phyloP scores from a whole-genome alignment of 2,888 invertebrate genomes.

The Chrysolina haemoptera region DNA sequence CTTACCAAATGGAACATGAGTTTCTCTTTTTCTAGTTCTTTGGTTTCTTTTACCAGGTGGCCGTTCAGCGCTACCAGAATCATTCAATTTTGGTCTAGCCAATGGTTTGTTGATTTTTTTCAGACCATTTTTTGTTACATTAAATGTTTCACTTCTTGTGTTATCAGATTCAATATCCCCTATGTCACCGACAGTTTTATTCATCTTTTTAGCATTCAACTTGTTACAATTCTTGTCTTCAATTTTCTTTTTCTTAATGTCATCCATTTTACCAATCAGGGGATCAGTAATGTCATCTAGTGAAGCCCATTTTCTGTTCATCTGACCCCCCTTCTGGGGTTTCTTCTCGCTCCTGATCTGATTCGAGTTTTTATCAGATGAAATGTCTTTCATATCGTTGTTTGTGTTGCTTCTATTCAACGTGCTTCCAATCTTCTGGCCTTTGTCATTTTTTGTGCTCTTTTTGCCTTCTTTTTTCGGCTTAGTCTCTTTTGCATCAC shows the following conservation, averaged over 20 bases:
- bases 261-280: constrained; percentile 68
- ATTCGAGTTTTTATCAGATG: constrained; percentile 60
- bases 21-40: constrained; percentile 71
- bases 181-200: constrained; percentile 64
- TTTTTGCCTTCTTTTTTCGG: constrained; percentile 67
- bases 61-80: constrained; percentile 61
- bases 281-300: constrained; percentile 72
- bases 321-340: constrained; percentile 67
- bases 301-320: constrained; percentile 75
- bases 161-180: constrained; percentile 60
- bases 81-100: constrained; percentile 59
- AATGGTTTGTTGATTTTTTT: constrained; percentile 63
- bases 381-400: constrained; percentile 70
- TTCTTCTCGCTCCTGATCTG: constrained; percentile 66
- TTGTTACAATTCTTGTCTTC: constrained; percentile 71
- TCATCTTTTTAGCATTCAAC: constrained; percentile 68
- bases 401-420: constrained; percentile 73
- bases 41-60: constrained; percentile 72
- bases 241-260: constrained; percentile 63
- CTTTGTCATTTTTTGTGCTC: constrained; percentile 68
- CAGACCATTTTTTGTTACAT: constrained; percentile 60
- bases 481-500: constrained; percentile 65
- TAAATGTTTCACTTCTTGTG: constrained; percentile 61
- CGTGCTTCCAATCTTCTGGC: constrained; percentile 60
- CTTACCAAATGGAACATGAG: constrained; percentile 65